Evolutionary conservation across 37 sponge, comb jelly and placozoan genomes (phyloP).

Genomic region (Haliclona indistincta): DNA sequence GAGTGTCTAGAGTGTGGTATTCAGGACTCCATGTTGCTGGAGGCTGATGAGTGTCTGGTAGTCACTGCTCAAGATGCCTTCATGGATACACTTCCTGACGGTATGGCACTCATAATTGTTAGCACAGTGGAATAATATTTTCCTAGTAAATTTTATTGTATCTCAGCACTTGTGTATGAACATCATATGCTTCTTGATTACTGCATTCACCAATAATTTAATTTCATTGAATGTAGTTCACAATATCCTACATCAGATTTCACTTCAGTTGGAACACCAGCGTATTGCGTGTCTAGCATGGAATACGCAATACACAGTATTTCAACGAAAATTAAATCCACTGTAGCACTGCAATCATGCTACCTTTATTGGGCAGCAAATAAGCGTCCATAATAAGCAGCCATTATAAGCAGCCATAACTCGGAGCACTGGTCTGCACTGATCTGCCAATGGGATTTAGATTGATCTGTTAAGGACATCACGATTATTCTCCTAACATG

Average conservation of each 20-base stretch:
- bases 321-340: too few species aligned
- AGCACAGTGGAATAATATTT: background rate
- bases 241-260: too few species aligned
- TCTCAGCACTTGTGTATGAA: background rate
- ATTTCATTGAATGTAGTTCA: too few species aligned
- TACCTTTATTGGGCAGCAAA: too few species aligned
- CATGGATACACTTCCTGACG: conserved; percentile 48
- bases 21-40: conserved; percentile 67
- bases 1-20: conserved; percentile 82
- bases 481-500: background rate
- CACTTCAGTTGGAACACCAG: too few species aligned
- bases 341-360: too few species aligned
- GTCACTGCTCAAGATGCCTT: conserved; percentile 82
- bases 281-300: too few species aligned
- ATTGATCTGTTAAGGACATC: background rate
- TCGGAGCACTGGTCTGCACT: background rate
- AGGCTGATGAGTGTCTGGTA: conserved; percentile 90
- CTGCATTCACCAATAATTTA: too few species aligned
- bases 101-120: conserved; percentile 5
- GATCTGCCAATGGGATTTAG: background rate
- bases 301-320: too few species aligned
- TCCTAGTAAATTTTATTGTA: background rate
- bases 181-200: too few species aligned
- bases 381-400: too few species aligned
- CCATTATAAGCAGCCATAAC: too few species aligned